Conservation (phyloP, 2,797 vertebrate species). For the Cirrhinus mrigala region DNA sequence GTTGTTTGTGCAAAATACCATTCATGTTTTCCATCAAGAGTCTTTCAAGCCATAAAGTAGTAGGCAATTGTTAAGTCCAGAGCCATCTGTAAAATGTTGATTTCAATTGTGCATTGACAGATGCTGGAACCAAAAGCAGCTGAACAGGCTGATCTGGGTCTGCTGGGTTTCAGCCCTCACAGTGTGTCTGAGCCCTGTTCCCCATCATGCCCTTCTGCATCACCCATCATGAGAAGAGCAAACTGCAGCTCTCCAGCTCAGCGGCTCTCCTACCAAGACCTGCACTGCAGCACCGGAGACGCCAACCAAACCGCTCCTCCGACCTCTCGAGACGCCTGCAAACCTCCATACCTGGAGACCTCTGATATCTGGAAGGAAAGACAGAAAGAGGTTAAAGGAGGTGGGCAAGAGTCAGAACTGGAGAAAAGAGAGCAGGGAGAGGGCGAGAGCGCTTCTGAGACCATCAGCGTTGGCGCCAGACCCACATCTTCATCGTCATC, state of each 20-base stretch:
- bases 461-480: slow-evolving; percentile 43
- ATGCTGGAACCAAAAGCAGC: slow-evolving; percentile 80
- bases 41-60: not conserved
- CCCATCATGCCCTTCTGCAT: slow-evolving; percentile 50
- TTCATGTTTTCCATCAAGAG: not conserved
- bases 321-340: slow-evolving; percentile 43
- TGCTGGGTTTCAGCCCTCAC: slow-evolving; percentile 64
- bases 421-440: slow-evolving; percentile 71
- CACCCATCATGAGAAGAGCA: slow-evolving; percentile 17
- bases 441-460: slow-evolving; percentile 74
- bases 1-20: not conserved
- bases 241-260: slow-evolving; percentile 50
- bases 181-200: slow-evolving; percentile 66
- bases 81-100: not conserved
- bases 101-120: slow-evolving; percentile 64
- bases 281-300: slow-evolving; percentile 17
- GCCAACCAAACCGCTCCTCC: slow-evolving; percentile 36
- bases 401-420: slow-evolving; percentile 27
- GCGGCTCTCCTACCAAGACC: slow-evolving; percentile 48
- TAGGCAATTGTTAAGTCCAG: not conserved
- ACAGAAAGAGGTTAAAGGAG: slow-evolving; percentile 46
- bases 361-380: slow-evolving; percentile 51
- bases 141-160: slow-evolving; percentile 64
- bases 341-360: slow-evolving; percentile 47
- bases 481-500: slow-evolving; percentile 61